Conservation (phyloP, 2,888 invertebrate species). For the Choristoneura rosaceana region DNA sequence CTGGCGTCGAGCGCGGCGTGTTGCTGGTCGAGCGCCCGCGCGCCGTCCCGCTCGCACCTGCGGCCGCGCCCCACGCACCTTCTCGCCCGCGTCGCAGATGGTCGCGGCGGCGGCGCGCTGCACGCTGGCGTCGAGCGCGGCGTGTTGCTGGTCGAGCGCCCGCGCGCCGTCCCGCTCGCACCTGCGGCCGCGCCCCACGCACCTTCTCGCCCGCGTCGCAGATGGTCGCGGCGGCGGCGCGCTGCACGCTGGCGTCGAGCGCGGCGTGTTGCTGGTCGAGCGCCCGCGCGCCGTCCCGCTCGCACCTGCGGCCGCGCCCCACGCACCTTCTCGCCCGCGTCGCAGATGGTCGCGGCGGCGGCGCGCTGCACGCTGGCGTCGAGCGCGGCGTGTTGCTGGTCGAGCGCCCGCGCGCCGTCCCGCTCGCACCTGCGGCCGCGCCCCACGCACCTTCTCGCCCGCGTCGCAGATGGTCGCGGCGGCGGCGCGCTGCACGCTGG, state of each 20-base stretch:
- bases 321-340: slow-evolving; percentile 80
- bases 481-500: slow-evolving; percentile 91
- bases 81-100: slow-evolving; percentile 85
- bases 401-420: slow-evolving; percentile 90
- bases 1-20: slow-evolving; percentile 92
- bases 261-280: slow-evolving; percentile 91
- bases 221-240: slow-evolving; percentile 88
- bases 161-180: slow-evolving; percentile 91
- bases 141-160: slow-evolving; percentile 91
- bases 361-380: slow-evolving; percentile 93
- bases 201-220: slow-evolving; percentile 86
- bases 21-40: slow-evolving; percentile 91
- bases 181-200: slow-evolving; percentile 86
- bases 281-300: slow-evolving; percentile 91
- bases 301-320: slow-evolving; percentile 89
- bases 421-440: slow-evolving; percentile 90
- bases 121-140: slow-evolving; percentile 92
- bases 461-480: slow-evolving; percentile 87
- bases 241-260: slow-evolving; percentile 92
- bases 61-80: slow-evolving; percentile 87
- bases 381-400: slow-evolving; percentile 90
- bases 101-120: slow-evolving; percentile 90
- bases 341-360: slow-evolving; percentile 87
- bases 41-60: slow-evolving; percentile 90
- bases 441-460: slow-evolving; percentile 77